A percentile compares a stretch with the other conserved stretches of the same genome.
Conservation (phyloP, 1,140 invertebrate genomes). For the Orussus abietinus region DNA sequence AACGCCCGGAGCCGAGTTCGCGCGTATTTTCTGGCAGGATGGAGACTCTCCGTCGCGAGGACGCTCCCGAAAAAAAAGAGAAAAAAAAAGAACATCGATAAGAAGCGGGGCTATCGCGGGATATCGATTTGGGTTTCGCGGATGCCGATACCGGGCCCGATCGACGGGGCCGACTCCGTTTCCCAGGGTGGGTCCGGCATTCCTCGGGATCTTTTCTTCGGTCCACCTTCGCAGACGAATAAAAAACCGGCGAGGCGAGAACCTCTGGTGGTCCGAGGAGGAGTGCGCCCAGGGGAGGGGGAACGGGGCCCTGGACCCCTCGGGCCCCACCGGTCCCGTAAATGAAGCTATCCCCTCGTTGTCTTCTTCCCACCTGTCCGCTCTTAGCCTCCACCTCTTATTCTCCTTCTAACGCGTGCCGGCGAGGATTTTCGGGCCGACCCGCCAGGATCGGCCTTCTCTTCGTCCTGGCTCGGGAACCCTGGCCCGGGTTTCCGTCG, state of each 20-base stretch:
- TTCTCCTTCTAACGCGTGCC: conserved; percentile 1
- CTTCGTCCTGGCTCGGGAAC: not conserved
- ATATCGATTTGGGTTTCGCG: too few species aligned
- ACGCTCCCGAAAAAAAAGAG: too few species aligned
- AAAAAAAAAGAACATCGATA: not conserved
- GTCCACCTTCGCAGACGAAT: conserved; percentile 30
- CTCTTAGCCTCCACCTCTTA: conserved; percentile 7
- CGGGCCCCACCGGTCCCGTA: conserved; percentile 21
- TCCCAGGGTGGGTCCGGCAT: conserved; percentile 9
- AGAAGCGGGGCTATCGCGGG: conserved; percentile 17
- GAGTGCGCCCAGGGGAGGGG: not conserved
- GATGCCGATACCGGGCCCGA: too few species aligned
- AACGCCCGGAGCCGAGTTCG: too few species aligned
- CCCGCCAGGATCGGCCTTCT: not conserved
- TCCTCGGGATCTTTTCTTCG: conserved; percentile 33
- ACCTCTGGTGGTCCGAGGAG: conserved; percentile 10
- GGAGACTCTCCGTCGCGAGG: conserved; percentile 20
- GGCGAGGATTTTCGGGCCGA: not conserved
- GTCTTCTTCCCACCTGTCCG: conserved; percentile 1
- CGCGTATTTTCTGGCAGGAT: conserved; percentile 25
- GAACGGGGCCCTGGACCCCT: not conserved
- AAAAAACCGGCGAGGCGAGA: conserved; percentile 32
- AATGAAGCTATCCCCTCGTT: conserved; percentile 33
- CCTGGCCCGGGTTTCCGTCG: not conserved
- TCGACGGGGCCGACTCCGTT: too few species aligned